Evolutionary conservation across 1,140 invertebrate genomes (phyloP).

Genomic region (Dufourea novaeangliae): DNA sequence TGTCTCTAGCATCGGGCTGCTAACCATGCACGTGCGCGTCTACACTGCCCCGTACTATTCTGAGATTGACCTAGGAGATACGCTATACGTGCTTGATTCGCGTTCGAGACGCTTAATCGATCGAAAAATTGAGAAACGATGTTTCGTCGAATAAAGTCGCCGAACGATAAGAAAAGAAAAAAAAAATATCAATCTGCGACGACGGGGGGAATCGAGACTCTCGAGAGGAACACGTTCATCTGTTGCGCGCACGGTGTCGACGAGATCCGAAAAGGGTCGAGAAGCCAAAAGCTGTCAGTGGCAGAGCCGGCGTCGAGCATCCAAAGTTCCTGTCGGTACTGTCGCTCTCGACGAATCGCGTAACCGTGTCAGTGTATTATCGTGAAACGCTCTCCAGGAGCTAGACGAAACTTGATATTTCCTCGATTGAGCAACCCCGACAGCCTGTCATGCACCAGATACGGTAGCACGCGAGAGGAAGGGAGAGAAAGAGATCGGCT

Average conservation of each 20-base stretch:
- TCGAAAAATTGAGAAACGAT: not conserved
- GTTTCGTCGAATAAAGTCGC: not conserved
- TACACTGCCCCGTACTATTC: conserved; percentile 42
- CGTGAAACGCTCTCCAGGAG: conserved; percentile 42
- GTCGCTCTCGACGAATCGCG: conserved; percentile 41
- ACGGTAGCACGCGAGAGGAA: conserved; percentile 57
- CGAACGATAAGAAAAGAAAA: no score
- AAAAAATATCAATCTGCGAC: no score
- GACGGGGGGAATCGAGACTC: no score
- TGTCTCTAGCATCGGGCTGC: not conserved
- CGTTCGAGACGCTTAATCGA: not conserved
- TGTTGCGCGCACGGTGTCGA: not conserved
- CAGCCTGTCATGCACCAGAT: conserved; percentile 75
- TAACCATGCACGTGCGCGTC: conserved; percentile 5
- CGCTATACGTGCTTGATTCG: conserved; percentile 25
- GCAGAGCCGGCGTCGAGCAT: not conserved
- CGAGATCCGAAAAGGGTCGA: not conserved
- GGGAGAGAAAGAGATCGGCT: conserved; percentile 28
- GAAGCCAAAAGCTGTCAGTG: not conserved
- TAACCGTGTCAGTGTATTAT: conserved; percentile 47
- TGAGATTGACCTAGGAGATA: conserved; percentile 53
- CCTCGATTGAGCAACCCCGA: conserved; percentile 73
- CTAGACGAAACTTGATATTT: conserved; percentile 75
- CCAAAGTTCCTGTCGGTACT: conserved; percentile 31
- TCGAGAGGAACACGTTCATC: not conserved